Evolutionary conservation across 2,113 vertebrate genomes (phyloP).

Genomic region (Aspidoscelis tigris): DNA sequence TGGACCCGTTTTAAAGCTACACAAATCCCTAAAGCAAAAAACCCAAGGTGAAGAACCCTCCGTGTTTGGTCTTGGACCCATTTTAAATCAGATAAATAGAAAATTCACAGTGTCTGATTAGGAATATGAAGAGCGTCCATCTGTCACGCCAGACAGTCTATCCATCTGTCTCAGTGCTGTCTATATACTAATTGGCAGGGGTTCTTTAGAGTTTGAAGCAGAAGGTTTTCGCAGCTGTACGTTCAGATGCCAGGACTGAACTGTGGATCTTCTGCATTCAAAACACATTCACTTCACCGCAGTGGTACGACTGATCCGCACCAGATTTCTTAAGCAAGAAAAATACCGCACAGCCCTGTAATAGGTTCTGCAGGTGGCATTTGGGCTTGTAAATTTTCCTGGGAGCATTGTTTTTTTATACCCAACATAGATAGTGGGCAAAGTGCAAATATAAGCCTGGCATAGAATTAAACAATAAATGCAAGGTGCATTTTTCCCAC

Average conservation of each 20-base stretch:
- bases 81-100: background rate
- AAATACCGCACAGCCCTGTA: background rate
- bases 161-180: background rate
- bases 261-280: background rate
- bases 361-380: background rate
- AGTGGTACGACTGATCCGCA: background rate
- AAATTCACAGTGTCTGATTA: background rate
- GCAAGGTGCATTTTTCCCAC: background rate
- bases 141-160: too few relatives aligned
- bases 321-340: background rate
- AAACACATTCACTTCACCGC: too few relatives aligned
- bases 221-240: background rate
- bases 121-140: background rate
- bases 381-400: background rate
- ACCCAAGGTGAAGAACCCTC: too few relatives aligned
- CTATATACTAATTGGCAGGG: background rate
- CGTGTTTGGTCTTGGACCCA: background rate
- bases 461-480: background rate
- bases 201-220: background rate
- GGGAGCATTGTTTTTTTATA: background rate
- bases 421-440: too few relatives aligned
- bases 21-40: too few relatives aligned
- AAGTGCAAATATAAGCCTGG: background rate
- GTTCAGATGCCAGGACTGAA: background rate
- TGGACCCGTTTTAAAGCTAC: background rate